A percentile compares a stretch with the other conserved stretches of the same genome.
Evolutionary conservation across 2,113 vertebrate genomes (phyloP).

Genomic region (Cyrtonyx montezumae): DNA sequence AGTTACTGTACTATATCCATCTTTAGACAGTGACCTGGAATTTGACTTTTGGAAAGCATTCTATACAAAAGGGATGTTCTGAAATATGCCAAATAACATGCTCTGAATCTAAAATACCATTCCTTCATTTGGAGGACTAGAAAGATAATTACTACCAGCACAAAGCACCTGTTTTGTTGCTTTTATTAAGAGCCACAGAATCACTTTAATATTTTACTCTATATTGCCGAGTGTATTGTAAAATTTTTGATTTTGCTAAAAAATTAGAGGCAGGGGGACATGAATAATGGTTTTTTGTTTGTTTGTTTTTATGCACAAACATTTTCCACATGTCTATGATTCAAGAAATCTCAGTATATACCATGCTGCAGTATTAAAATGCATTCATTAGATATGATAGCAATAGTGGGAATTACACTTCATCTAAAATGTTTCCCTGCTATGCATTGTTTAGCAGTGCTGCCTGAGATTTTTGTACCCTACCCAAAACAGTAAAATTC

Average conservation of each 20-base stretch:
- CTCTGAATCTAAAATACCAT: background rate
- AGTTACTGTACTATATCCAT: background rate
- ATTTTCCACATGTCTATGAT: background rate
- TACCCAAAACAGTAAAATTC: constrained; percentile 37
- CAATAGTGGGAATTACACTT: constrained; percentile 53
- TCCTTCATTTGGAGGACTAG: background rate
- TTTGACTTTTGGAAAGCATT: background rate
- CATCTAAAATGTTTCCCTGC: constrained; percentile 55
- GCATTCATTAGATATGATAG: constrained; percentile 43
- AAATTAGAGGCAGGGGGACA: background rate
- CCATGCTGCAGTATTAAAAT: constrained; percentile 50
- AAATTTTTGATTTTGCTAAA: background rate
- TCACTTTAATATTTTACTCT: background rate
- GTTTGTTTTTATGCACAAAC: background rate
- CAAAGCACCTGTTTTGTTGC: background rate
- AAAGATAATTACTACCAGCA: background rate
- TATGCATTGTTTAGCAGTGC: constrained; percentile 44
- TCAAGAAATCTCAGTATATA: background rate
- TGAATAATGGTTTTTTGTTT: background rate
- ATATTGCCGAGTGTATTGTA: background rate
- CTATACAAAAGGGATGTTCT: background rate
- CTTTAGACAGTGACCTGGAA: constrained; percentile 22
- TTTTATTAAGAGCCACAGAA: background rate
- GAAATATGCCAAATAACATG: background rate
- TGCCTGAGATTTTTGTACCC: background rate